phyloP scores from a whole-genome alignment of 2,888 invertebrate genomes.

The Agrotis ipsilon region DNA sequence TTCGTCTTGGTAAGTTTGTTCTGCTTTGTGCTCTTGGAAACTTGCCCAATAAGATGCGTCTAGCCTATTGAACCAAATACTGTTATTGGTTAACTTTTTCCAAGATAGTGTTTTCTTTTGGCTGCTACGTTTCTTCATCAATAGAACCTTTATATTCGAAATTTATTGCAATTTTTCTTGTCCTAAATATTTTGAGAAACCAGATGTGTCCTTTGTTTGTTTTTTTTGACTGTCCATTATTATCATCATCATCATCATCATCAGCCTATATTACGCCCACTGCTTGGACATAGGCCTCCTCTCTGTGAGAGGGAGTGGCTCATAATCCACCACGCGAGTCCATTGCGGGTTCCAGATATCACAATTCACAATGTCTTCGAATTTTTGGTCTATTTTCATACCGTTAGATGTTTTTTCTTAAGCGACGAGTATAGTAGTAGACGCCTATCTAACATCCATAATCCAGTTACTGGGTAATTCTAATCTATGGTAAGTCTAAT shows the following conservation, averaged over 20 bases:
- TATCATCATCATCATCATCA: background rate
- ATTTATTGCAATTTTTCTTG: background rate
- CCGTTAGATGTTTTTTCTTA: too few species aligned
- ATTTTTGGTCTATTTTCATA: too few species aligned
- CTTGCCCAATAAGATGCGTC: conserved; percentile 13
- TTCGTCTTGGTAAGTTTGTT: conserved; percentile 19
- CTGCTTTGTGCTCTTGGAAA: conserved; percentile 33
- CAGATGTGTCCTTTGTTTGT: too few species aligned
- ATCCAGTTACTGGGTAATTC: background rate
- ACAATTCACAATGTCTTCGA: too few species aligned
- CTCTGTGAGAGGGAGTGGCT: background rate
- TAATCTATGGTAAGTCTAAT: background rate
- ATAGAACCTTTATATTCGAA: too few species aligned
- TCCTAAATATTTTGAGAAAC: background rate
- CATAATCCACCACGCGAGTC: background rate
- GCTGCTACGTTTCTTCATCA: background rate
- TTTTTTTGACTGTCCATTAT: too few species aligned
- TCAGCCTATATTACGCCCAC: background rate
- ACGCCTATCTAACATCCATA: too few species aligned
- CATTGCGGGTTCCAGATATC: background rate
- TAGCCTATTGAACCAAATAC: conserved; percentile 7
- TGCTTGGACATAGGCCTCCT: background rate
- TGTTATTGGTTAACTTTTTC: conserved; percentile 16
- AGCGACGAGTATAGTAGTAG: too few species aligned
- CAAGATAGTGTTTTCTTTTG: background rate